Percentiles rank a stretch among this genome's conserved stretches.
Conservation (phyloP, 2,797 vertebrate species). For the Margarornis squamiger region DNA sequence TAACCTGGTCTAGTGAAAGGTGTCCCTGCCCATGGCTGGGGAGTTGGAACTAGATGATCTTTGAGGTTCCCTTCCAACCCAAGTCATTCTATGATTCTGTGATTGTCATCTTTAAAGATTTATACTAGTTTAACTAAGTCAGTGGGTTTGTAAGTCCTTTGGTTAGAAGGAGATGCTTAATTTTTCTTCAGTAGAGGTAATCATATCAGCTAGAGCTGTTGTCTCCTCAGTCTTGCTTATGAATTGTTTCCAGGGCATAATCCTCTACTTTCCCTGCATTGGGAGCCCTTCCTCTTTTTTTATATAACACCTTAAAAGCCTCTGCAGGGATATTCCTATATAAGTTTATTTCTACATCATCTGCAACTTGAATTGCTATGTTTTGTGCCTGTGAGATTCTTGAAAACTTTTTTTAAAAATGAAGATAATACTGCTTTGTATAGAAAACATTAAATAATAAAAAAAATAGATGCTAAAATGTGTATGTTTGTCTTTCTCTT, state of each 20-base stretch:
- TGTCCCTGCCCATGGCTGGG: not conserved
- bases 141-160: not conserved
- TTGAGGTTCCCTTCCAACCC: not conserved
- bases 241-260: not conserved
- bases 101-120: not conserved
- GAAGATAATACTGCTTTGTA: not conserved
- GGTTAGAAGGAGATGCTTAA: not conserved
- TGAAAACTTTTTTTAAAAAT: not conserved
- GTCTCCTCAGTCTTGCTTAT: not conserved
- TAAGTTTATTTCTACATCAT: not conserved
- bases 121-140: not conserved
- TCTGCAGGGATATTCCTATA: not conserved
- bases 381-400: not conserved
- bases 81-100: not conserved
- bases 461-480: not conserved
- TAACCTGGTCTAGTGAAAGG: not conserved
- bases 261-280: not conserved
- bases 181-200: not conserved
- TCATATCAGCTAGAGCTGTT: not conserved
- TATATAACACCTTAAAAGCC: not conserved
- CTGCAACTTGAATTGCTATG: not conserved
- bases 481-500: slow-evolving; percentile 31
- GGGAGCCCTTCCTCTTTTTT: not conserved
- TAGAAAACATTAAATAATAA: not conserved
- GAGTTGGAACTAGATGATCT: not conserved